Evolutionary conservation across 2,113 vertebrate species (phyloP).

Genomic region (Rhegmatorhina hoffmannsi): DNA sequence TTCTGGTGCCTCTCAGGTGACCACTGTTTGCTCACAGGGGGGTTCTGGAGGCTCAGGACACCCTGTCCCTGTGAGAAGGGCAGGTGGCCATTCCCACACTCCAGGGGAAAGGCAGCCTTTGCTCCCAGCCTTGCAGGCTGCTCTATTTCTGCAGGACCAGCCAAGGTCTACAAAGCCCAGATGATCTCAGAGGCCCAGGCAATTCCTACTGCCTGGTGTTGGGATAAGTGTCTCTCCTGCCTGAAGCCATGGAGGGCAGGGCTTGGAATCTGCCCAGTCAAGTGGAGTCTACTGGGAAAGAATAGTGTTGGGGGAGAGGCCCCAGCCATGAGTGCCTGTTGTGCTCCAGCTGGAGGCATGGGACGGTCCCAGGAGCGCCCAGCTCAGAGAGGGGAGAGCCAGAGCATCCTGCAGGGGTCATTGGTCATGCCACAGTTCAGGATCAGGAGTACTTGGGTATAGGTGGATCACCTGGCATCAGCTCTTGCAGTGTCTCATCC

Average conservation of each 20-base stretch:
- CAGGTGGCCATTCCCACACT: rapidly evolving
- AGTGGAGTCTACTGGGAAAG: background rate
- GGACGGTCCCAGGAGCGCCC: background rate
- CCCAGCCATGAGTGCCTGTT: rapidly evolving
- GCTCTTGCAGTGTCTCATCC: background rate
- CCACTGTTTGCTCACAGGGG: background rate
- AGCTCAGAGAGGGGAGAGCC: background rate
- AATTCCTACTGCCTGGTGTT: background rate
- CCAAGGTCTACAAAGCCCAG: background rate
- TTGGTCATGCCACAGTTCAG: background rate
- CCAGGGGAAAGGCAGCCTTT: background rate
- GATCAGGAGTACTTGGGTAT: background rate
- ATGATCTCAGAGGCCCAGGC: background rate
- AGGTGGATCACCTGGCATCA: background rate
- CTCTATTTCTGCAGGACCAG: background rate
- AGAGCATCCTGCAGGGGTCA: background rate
- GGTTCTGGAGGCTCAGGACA: background rate
- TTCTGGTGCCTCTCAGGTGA: background rate
- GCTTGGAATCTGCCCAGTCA: background rate
- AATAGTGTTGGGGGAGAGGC: rapidly evolving
- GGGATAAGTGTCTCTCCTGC: background rate
- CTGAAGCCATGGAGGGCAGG: background rate
- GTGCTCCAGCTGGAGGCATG: background rate
- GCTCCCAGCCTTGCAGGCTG: background rate
- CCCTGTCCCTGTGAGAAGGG: background rate